Evolutionary conservation across 2,888 invertebrate genomes (phyloP), one percentile per base, ranked within the genome.

Genomic region (Tiliacea aurago): DNA sequence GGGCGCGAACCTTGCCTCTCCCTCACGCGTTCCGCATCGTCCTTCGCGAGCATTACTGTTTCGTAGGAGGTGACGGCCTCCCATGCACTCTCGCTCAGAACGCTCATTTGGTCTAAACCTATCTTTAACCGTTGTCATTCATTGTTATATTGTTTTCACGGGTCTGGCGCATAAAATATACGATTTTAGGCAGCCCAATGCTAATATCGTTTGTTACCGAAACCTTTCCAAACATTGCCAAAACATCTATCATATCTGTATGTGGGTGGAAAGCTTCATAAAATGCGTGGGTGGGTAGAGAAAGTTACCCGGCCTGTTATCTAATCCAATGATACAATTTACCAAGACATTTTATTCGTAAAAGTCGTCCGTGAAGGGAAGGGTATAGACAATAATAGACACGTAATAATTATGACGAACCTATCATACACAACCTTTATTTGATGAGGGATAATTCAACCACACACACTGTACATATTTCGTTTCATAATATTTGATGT

Each of bases 161-260:
- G 74, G 43, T 55, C 23, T 74, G 45, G 20, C 23, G 81, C 41
- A 64, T 65, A 80, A 74, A 74, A 78, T 80, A 67, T 64, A 65
- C 66, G 66, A 63, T 55, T 65, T 64, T 13, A 55, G 28, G 53
- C 47, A 49, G 23, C 15, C 65, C 62, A 70, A 71, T 81, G 59
- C 55, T 66, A 71, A 71, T 62, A 51, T 47, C 51, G 58, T 58
- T 77, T 67, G 28, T 65, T 78, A 68, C 58, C 5, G 18, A 63
- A 65, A 65, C 56, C 80, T 78, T 65, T 83, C 47, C 83, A 69
- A 78, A 73, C 69, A 69, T 73, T 63, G 68, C 53, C 68, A 65
- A 68, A 70, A 73, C 79, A 80, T 83, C 58, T 78, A 78, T 78
- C 73, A 78, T 69, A 73, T 83, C 56, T 41, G 51, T 63, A 62